Conservation (phyloP, 23 tunicate species). For the Trididemnum miniatum region DNA sequence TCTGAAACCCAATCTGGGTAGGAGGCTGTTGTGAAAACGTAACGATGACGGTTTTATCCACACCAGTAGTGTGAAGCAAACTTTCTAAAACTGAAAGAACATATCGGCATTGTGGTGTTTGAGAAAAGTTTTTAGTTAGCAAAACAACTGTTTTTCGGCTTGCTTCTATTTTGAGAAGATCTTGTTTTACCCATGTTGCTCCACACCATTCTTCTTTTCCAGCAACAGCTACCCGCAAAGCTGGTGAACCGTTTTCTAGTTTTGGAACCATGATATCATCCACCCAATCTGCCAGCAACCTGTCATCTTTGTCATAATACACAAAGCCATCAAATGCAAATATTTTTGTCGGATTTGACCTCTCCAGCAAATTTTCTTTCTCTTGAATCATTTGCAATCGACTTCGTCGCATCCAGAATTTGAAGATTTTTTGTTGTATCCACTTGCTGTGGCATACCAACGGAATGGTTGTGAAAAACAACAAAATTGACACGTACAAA, state of each 20-base stretch:
- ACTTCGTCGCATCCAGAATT: not conserved
- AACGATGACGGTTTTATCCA: not conserved
- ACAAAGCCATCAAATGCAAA: constrained; percentile 4
- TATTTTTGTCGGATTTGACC: too few species aligned
- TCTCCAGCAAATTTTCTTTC: too few species aligned
- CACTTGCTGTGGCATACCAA: not conserved
- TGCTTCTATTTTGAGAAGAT: not conserved
- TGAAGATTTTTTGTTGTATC: not conserved
- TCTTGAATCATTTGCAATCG: not conserved
- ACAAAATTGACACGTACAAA: not conserved
- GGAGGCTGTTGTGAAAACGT: not conserved
- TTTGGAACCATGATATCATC: constrained; percentile 4
- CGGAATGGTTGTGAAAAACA: not conserved
- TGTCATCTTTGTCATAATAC: not conserved
- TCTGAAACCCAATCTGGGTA: not conserved
- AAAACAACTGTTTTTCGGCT: constrained; percentile 4
- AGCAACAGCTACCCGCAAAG: not conserved
- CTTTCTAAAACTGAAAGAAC: not conserved
- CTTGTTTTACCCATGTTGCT: not conserved
- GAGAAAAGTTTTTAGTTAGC: not conserved
- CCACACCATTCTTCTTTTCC: constrained; percentile 3
- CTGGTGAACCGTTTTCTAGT: not conserved
- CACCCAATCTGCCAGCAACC: not conserved
- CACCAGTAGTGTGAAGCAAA: not conserved
- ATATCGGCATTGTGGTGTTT: not conserved